Evolutionary conservation across 2,888 invertebrate genomes (phyloP).

Genomic region (Lomographa bimaculata): DNA sequence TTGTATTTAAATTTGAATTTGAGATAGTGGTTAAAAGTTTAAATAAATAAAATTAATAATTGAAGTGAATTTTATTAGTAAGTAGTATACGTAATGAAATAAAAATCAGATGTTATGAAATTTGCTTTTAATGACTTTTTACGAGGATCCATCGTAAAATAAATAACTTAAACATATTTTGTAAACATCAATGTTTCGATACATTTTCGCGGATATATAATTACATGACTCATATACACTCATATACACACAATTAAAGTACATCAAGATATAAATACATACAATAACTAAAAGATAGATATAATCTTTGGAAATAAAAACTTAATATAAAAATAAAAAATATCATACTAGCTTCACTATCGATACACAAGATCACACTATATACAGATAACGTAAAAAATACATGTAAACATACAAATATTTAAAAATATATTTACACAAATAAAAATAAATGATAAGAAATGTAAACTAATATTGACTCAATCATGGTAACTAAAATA

Average conservation of each 20-base stretch:
- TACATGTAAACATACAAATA: conserved; percentile 23
- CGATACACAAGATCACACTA: conserved; percentile 5
- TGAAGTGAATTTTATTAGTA: too few relatives aligned
- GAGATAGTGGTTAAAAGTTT: too few relatives aligned
- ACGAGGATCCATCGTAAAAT: conserved; percentile 56
- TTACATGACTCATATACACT: conserved; percentile 58
- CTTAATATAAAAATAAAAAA: conserved; percentile 45
- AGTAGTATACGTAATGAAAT: too few relatives aligned
- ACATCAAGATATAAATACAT: conserved; percentile 40
- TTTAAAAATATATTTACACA: conserved; percentile 33
- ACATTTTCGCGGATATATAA: conserved; percentile 47
- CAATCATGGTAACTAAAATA: conserved; percentile 46
- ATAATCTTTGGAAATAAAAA: conserved; percentile 71
- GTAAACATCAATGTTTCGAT: conserved; percentile 37
- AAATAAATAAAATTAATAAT: too few relatives aligned
- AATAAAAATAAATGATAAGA: conserved; percentile 28
- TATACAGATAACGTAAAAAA: conserved; percentile 18
- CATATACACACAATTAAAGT: conserved; percentile 52
- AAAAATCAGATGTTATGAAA: conserved; percentile 23
- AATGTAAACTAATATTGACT: conserved; percentile 31
- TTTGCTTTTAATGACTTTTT: conserved; percentile 52
- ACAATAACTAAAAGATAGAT: conserved; percentile 47
- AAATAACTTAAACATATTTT: conserved; percentile 42
- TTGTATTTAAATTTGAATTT: too few relatives aligned
- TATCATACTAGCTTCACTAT: conserved; percentile 27